Base-by-base conservation (phyloP, 2,888 invertebrate genomes). In the Pollenia labialis region DNA sequence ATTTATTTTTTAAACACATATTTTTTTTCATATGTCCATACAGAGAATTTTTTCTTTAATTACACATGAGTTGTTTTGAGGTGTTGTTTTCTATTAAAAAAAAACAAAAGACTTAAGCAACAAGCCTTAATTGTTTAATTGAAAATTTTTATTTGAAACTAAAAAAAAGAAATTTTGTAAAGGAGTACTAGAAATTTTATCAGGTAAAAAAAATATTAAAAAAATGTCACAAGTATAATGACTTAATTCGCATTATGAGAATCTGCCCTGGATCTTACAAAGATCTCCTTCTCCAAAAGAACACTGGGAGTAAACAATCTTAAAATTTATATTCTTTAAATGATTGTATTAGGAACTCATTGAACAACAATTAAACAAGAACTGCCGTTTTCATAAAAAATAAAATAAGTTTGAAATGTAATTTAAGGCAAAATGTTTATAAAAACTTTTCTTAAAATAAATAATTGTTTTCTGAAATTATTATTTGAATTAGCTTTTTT, bases 51-150 rank as follows among this genome's bases (percentile, higher is more conserved):
- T 32, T 48, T 50, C 32, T 46, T 46, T 23, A 72, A 54, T 54
- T 44, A 12, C 48, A 50, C 14, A 32, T 10, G 12, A 18, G 14
- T 44, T 44, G 4, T 18, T 52, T 32, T 32, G 32, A 32, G 32
- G 40, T 2, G 8, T 10, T 64, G 18, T 71, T 16, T 23, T n/a
- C 10, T 23, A n/a, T 4, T 4, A 44, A 44, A n/a, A 4, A 11
- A 1, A 71, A 69, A 71, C 80, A 80, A 71, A 71, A 71, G 23
- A 80, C 44, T 62, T 80, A 52, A 71, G 71, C 60, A 80, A 52
- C 44, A 71, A 46, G 6, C 69, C 16, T 71, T 71, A 62, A 40
- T 11, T 56, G 18, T 4, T 46, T 56, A 40, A 4, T 9, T 32
- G n/a, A 18, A 62, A n/a, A 66, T 32, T 4, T 11, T n/a, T 23